Evolutionary conservation across 2,797 vertebrate species (phyloP).

Genomic region (Agapornis canus): DNA sequence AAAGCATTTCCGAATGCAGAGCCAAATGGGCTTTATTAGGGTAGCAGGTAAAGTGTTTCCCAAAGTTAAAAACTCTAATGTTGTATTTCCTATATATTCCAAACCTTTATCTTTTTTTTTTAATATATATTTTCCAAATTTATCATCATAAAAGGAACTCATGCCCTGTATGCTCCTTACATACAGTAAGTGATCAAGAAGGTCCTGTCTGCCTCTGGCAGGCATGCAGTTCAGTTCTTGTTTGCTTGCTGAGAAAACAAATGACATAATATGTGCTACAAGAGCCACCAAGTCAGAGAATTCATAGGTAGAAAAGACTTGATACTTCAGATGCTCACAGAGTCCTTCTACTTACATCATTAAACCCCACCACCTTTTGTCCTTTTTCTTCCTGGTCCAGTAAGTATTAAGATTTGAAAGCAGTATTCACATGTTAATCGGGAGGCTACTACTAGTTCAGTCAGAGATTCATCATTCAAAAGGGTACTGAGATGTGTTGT

Average conservation of each 20-base stretch:
- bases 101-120: not conserved
- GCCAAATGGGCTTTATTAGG: not conserved
- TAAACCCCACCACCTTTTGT: not conserved
- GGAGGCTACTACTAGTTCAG: not conserved
- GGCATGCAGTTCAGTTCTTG: not conserved
- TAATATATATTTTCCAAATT: not conserved
- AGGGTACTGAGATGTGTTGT: not conserved
- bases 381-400: not conserved
- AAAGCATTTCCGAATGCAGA: not conserved
- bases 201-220: too few relatives aligned
- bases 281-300: not conserved
- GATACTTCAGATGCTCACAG: not conserved
- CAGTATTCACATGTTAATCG: not conserved
- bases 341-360: not conserved
- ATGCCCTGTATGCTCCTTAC: not conserved
- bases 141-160: not conserved
- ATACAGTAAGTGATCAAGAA: not conserved
- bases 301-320: not conserved
- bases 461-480: not conserved
- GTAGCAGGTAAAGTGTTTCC: not conserved
- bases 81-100: not conserved
- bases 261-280: not conserved
- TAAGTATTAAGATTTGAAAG: not conserved
- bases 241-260: not conserved
- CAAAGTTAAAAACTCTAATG: not conserved